phyloP scores from a whole-genome alignment of 2,888 invertebrate species.

The Drosophila formosana region DNA sequence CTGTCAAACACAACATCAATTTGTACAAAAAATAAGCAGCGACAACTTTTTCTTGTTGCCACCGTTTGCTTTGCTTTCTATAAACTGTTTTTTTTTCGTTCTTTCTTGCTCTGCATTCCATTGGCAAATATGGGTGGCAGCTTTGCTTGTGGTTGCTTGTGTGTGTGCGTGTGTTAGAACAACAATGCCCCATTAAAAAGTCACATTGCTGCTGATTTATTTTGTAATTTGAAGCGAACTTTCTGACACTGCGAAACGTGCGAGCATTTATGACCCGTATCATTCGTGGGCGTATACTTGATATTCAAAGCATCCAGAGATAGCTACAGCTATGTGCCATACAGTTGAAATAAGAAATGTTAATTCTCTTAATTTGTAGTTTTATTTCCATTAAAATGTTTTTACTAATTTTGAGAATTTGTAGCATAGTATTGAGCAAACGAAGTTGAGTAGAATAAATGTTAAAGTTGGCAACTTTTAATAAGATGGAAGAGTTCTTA shows the following conservation, averaged over 20 bases:
- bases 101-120: slow-evolving; percentile 23
- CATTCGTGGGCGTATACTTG: slow-evolving; percentile 16
- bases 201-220: slow-evolving; percentile 81
- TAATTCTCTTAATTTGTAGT: slow-evolving; percentile 1
- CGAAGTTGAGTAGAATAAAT: not conserved
- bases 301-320: slow-evolving; percentile 1
- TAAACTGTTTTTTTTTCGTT: slow-evolving; percentile 65
- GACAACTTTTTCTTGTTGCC: slow-evolving; percentile 68
- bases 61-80: slow-evolving; percentile 50
- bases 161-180: slow-evolving; percentile 34
- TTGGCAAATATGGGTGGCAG: slow-evolving; percentile 20
- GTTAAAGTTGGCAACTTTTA: not conserved
- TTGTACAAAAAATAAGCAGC: slow-evolving; percentile 79
- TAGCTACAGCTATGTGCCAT: not conserved
- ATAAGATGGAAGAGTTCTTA: not conserved
- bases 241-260: slow-evolving; percentile 69
- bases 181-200: slow-evolving; percentile 79
- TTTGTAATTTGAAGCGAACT: slow-evolving; percentile 75
- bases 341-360: not conserved
- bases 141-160: slow-evolving; percentile 20
- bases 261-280: slow-evolving; percentile 71
- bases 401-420: not conserved
- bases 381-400: not conserved
- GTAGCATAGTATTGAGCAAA: too few relatives aligned
- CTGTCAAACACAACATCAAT: slow-evolving; percentile 82